These are phyloP conservation scores for Philonicus albiceps DNA, from an alignment of 2,888 invertebrate genomes.

Conservation along the genomic window DNA sequence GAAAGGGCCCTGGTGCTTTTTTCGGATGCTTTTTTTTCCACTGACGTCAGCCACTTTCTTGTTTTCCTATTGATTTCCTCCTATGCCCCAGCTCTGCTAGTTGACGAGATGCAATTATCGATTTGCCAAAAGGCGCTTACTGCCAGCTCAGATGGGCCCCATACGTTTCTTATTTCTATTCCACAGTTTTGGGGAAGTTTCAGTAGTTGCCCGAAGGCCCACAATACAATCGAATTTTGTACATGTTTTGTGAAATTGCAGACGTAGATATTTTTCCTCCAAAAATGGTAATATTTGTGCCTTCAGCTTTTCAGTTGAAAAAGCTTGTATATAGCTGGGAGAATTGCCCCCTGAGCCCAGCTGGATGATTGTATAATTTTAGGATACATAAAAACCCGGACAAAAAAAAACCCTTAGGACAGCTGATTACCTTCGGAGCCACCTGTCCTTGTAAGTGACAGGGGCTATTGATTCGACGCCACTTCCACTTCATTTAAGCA, in stretches of 20 bases:
- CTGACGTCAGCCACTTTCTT: neutral
- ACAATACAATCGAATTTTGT: neutral
- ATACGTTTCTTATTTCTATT: neutral
- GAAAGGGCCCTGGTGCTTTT: neutral
- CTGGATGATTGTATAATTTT: neutral
- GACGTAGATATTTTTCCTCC: neutral
- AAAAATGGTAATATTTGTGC: neutral
- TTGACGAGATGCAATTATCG: neutral
- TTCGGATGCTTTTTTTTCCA: slow-evolving; percentile 2
- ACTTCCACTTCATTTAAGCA: neutral
- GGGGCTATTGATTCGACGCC: neutral
- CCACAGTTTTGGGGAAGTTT: neutral
- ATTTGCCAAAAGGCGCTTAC: neutral
- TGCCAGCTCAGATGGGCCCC: neutral
- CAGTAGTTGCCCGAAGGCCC: neutral
- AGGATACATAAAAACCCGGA: neutral
- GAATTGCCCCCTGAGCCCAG: neutral
- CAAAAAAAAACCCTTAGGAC: neutral
- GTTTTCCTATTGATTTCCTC: slow-evolving; percentile 3
- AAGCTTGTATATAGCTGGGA: neutral
- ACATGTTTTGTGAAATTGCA: neutral
- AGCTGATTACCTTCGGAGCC: neutral
- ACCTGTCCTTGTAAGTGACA: neutral
- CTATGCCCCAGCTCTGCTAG: neutral
- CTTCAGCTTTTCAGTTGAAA: neutral